Evolutionary conservation across 2,888 invertebrate genomes (phyloP).

Genomic region (Gnatocerus cornutus): DNA sequence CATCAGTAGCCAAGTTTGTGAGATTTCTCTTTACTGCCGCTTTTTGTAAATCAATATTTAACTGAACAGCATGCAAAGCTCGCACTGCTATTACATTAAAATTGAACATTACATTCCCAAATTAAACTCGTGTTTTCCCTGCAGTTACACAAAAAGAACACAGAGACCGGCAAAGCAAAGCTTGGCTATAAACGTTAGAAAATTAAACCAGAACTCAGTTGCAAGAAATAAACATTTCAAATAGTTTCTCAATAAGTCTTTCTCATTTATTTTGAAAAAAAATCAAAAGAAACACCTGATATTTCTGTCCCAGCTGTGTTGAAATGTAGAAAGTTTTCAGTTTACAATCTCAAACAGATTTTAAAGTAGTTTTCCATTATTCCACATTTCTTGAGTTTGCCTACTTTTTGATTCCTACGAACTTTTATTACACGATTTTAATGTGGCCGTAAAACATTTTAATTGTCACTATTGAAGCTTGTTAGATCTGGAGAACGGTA

Average conservation of each 20-base stretch:
- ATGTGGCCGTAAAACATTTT: neutral
- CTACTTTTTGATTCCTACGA: slow-evolving; percentile 10
- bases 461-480: slow-evolving; percentile 6
- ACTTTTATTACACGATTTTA: slow-evolving; percentile 10
- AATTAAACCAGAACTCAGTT: too few species aligned
- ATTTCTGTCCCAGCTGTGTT: neutral
- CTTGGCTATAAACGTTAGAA: too few species aligned
- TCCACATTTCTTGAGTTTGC: neutral
- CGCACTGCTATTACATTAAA: too few species aligned
- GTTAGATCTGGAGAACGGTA: neutral
- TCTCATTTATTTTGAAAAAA: slow-evolving; percentile 1
- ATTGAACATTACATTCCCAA: too few species aligned
- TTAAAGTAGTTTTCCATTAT: neutral
- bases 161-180: too few species aligned
- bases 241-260: neutral
- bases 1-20: too few species aligned
- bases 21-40: too few species aligned
- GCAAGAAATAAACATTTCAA: neutral
- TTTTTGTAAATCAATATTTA: too few species aligned
- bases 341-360: neutral
- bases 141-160: too few species aligned
- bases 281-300: neutral
- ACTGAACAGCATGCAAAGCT: too few species aligned
- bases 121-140: too few species aligned
- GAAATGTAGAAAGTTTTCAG: neutral